Conservation (phyloP, 2,113 vertebrate species). For the Parus major region DNA sequence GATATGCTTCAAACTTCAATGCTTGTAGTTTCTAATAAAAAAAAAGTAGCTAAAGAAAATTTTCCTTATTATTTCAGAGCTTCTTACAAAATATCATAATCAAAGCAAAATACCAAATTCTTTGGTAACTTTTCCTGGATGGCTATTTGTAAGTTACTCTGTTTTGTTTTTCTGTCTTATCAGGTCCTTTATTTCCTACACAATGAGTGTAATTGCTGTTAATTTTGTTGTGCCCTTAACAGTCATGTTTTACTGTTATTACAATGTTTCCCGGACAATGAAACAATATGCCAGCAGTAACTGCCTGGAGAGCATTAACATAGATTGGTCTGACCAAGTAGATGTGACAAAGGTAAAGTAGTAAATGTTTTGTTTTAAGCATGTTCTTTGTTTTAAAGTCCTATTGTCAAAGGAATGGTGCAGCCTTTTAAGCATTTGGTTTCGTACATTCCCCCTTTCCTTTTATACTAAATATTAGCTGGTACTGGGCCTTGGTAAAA, state of each 20-base stretch:
- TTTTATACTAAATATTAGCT: background rate
- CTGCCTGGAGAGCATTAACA: constrained; percentile 76
- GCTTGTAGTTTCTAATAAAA: background rate
- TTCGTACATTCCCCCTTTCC: background rate
- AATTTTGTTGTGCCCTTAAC: constrained; percentile 92
- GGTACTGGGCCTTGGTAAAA: background rate
- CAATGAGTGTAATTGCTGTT: constrained; percentile 89
- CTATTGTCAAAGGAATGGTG: background rate
- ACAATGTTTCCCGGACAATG: constrained; percentile 85
- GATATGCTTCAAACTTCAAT: background rate
- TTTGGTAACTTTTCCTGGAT: background rate
- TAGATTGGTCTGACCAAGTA: constrained; percentile 94
- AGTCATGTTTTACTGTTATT: constrained; percentile 97
- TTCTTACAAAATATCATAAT: background rate
- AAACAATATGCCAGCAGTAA: constrained; percentile 75
- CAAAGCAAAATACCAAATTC: background rate
- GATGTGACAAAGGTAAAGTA: constrained; percentile 86
- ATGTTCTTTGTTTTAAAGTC: background rate
- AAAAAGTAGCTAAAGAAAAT: background rate
- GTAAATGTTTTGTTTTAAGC: background rate
- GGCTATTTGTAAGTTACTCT: constrained; percentile 48
- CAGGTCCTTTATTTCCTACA: constrained; percentile 96
- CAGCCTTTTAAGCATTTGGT: background rate
- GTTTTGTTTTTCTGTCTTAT: constrained; percentile 64
- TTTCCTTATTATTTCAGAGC: background rate